Conservation (phyloP, 2,113 vertebrate genomes). For the Lutjanus erythropterus region DNA sequence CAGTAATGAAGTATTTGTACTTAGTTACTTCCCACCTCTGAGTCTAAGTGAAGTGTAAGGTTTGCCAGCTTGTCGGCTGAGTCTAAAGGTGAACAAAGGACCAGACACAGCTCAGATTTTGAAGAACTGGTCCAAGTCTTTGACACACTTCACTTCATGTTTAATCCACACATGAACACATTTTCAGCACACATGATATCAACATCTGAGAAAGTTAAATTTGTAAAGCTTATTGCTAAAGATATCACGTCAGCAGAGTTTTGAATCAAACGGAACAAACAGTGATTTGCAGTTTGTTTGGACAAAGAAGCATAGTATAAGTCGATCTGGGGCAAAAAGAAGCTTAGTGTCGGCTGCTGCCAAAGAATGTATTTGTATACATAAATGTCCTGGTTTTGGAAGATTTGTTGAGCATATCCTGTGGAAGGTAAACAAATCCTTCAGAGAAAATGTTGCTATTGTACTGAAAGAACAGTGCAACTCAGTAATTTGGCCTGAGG, state of each 20-base stretch:
- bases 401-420: constrained; percentile 45
- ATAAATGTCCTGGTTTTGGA: constrained; percentile 69
- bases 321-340: constrained; percentile 70
- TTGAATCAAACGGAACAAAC: constrained; percentile 14
- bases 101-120: background rate
- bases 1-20: too few relatives aligned
- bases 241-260: constrained; percentile 23
- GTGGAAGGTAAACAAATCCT: constrained; percentile 40
- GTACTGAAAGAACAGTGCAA: constrained; percentile 8
- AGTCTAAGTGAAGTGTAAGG: background rate
- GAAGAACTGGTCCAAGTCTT: background rate
- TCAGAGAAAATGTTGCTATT: constrained; percentile 31
- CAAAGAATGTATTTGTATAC: constrained; percentile 76
- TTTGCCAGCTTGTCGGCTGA: background rate
- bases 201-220: background rate
- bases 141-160: too few relatives aligned
- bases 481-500: background rate
- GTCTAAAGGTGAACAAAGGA: background rate
- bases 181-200: background rate
- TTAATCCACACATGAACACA: too few relatives aligned
- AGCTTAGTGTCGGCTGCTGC: constrained; percentile 71
- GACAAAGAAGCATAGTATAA: constrained; percentile 63
- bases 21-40: too few relatives aligned
- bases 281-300: constrained; percentile 49
- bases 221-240: background rate